These are phyloP conservation scores for Butastur rufipennis DNA, from an alignment of 2,113 vertebrate genomes.

Conservation along the genomic window DNA sequence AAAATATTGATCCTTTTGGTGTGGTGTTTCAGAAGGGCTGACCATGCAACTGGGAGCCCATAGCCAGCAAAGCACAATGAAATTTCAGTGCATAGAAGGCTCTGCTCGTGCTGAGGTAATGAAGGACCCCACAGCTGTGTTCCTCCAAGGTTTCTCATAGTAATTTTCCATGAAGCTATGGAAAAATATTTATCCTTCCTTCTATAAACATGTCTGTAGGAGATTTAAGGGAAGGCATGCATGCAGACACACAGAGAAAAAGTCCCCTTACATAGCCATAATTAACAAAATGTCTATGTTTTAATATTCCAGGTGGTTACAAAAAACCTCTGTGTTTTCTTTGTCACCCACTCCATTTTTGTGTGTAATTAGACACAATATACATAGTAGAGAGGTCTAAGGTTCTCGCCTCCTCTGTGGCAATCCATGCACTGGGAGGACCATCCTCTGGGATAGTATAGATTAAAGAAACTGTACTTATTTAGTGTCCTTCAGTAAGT, in stretches of 20 bases:
- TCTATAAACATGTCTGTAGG: constrained; percentile 56
- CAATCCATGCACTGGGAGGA: background rate
- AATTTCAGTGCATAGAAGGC: background rate
- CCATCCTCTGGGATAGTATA: background rate
- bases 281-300: constrained; percentile 27
- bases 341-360: background rate
- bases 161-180: constrained; percentile 66
- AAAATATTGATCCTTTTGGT: background rate
- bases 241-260: background rate
- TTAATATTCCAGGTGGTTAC: background rate
- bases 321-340: background rate
- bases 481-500: background rate
- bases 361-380: background rate
- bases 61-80: background rate
- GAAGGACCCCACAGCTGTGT: constrained; percentile 52
- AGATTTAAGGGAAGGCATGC: constrained; percentile 39
- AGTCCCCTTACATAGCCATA: constrained; percentile 17
- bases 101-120: constrained; percentile 33
- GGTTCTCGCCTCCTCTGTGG: background rate
- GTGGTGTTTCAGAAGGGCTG: background rate
- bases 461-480: background rate
- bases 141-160: constrained; percentile 49
- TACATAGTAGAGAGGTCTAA: background rate
- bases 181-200: constrained; percentile 67
- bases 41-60: background rate